Base-by-base conservation (phyloP, 2,797 vertebrate species). In the Champsocephalus gunnari region DNA sequence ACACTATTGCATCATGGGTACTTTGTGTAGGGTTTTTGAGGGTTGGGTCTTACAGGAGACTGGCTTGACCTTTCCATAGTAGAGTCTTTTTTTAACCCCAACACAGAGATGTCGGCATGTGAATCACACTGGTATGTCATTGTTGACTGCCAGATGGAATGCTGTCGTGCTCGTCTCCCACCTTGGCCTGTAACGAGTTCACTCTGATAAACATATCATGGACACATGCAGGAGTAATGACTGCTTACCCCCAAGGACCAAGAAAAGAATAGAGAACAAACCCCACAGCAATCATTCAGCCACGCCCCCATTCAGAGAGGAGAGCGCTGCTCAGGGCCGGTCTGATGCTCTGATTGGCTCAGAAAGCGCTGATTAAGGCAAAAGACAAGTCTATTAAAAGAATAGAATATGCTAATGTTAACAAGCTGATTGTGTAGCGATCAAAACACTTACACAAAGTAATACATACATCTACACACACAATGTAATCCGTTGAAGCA, bases 271-370 rank as follows among this genome's bases (percentile, higher is more conserved):
- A 17, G 21, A 72, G 59, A 60, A 43, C 60, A 79, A 68, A 69
- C 60, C 53, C 21, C 32, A 49, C 32, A 34, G n/a, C 41, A 66
- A 61, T 82, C 75, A 44, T 65, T 38, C 49, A 62, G 53, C 55
- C 63, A 66, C 60, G 16, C 79, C 73, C 54, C 80, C 64, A 66
- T 78, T 73, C 64, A 79, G 32, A n/a, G 48, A 50, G 9, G 48
- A 56, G 66, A 55, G 17, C 14, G 51, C 14, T 51, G 75, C 56
- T 64, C 0, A 55, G 65, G 79, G 81, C 50, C 41, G 65, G 67
- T 80, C 73, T 61, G 66, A 47, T 19, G 16, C 56, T 56, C 47
- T 63, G 62, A 62, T 71, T 54, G 17, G 28, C 53, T 17, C 19
- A 11, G 28, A 55, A 8, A 28, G 58, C 3, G 1, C 17, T n/a